Conservation (phyloP, 2,113 vertebrate species). For the Paracanthobrama guichenoti region DNA sequence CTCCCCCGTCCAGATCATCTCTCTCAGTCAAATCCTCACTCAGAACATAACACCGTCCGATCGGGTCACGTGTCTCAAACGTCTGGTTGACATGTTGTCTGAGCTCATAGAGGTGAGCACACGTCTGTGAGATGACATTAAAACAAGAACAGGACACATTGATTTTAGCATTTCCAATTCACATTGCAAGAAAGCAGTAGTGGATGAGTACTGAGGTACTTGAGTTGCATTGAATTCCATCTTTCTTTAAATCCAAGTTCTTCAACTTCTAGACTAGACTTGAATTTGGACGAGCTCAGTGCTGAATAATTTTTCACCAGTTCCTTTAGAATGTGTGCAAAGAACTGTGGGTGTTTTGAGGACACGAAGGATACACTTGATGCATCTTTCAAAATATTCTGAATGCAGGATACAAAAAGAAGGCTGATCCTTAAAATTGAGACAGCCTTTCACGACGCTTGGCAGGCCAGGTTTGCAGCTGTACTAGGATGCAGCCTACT, state of each 20-base stretch:
- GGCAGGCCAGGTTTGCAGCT: not conserved
- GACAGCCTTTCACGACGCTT: not conserved
- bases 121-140: constrained; percentile 74
- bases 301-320: no score
- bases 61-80: constrained; percentile 88
- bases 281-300: no score
- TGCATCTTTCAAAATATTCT: not conserved
- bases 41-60: constrained; percentile 92
- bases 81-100: constrained; percentile 83
- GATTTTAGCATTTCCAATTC: not conserved
- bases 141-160: not conserved
- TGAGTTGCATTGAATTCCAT: not conserved
- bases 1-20: constrained; percentile 89
- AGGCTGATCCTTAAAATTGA: not conserved
- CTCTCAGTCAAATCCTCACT: constrained; percentile 85
- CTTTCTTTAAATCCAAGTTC: not conserved
- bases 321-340: no score
- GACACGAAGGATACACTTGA: not conserved
- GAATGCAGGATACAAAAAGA: not conserved
- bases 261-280: no score
- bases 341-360: not conserved
- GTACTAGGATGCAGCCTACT: not conserved
- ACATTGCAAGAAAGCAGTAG: not conserved
- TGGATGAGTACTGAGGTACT: not conserved
- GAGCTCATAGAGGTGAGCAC: constrained; percentile 90